phyloP scores from a whole-genome alignment of 1,140 invertebrate species.

The Hesperophylax magnus region DNA sequence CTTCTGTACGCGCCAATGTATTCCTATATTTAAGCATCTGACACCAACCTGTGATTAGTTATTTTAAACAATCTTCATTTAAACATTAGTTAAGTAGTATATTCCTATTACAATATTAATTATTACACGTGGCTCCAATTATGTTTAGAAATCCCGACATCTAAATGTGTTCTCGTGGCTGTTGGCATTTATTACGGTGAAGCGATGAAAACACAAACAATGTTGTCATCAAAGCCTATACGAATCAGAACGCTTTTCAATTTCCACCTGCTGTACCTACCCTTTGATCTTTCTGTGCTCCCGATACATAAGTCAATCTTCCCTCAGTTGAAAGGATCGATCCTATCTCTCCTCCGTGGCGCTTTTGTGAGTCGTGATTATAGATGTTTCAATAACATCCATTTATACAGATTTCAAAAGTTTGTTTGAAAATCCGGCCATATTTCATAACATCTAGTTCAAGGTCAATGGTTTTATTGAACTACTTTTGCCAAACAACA shows the following conservation, averaged over 20 bases:
- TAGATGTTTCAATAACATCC: constrained; percentile 3
- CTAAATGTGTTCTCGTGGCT: constrained; percentile 41
- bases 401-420: not conserved
- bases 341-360: not conserved
- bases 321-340: constrained; percentile 13
- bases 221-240: constrained; percentile 45
- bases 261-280: constrained; percentile 27
- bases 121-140: too few species aligned
- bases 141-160: too few species aligned
- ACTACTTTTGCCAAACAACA: not conserved
- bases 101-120: too few species aligned
- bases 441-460: not conserved
- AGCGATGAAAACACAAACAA: constrained; percentile 52
- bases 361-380: not conserved
- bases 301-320: constrained; percentile 31
- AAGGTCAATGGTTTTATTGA: not conserved
- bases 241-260: constrained; percentile 55
- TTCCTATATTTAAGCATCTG: too few species aligned
- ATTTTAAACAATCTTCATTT: too few species aligned
- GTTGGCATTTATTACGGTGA: constrained; percentile 49
- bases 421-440: not conserved
- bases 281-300: constrained; percentile 49
- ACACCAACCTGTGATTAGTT: too few species aligned
- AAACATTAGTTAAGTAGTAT: too few species aligned
- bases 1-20: too few species aligned